phyloP scores from a whole-genome alignment of 1,140 invertebrate genomes.

The Oedothorax gibbosus region DNA sequence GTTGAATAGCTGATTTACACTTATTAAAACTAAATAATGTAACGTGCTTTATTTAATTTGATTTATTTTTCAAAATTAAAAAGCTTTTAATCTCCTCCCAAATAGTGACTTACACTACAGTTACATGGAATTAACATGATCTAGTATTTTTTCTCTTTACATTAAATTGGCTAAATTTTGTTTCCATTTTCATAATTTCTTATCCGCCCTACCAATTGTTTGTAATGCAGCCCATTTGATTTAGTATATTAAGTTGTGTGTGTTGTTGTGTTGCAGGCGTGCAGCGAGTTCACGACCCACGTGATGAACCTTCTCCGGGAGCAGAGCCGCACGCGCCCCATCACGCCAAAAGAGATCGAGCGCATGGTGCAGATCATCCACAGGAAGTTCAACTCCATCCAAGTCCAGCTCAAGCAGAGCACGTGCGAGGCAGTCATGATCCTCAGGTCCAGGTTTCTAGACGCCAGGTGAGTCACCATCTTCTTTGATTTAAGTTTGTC shows the following conservation, averaged over 20 bases:
- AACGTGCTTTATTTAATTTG: no score
- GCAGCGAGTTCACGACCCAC: constrained; percentile 99
- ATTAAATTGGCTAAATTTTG: background rate
- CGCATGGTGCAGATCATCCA: constrained; percentile 99
- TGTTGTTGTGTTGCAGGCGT: constrained; percentile 79
- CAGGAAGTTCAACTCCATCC: constrained; percentile 99
- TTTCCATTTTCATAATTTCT: no score
- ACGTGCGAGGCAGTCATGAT: constrained; percentile 99
- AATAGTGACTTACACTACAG: no score
- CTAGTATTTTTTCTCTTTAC: background rate
- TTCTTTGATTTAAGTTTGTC: no score
- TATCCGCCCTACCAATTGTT: no score
- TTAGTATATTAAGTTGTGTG: background rate
- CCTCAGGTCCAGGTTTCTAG: constrained; percentile 91
- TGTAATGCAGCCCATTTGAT: no score
- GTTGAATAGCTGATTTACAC: no score
- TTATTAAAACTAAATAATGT: no score
- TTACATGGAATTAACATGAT: no score
- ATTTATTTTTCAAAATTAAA: no score
- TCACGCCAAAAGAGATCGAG: constrained; percentile 97
- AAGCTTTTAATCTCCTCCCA: no score
- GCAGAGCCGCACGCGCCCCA: constrained; percentile 95
- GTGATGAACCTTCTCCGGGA: constrained; percentile 98
- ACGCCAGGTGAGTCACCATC: constrained; percentile 78
- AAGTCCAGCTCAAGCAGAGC: constrained; percentile 99